Evolutionary conservation across 2,797 vertebrate species (phyloP).

Genomic region (Yasuhikotakia modesta): DNA sequence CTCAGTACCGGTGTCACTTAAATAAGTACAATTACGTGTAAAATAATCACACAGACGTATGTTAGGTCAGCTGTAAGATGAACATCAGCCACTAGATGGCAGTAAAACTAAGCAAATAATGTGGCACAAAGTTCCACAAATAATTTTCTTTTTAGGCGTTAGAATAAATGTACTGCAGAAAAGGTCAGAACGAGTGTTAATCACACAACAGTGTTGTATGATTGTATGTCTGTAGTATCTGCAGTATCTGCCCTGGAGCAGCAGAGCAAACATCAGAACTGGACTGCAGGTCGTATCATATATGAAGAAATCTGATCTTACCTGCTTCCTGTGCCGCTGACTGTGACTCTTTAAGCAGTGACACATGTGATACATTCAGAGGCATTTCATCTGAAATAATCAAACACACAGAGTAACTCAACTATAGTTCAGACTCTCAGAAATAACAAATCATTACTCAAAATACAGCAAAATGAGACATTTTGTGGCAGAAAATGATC

Average conservation of each 20-base stretch:
- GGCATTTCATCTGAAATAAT: conserved; percentile 5
- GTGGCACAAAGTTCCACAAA: too few species aligned
- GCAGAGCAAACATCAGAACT: too few species aligned
- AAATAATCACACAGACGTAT: background rate
- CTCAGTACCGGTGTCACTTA: background rate
- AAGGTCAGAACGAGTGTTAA: too few species aligned
- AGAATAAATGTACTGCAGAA: too few species aligned
- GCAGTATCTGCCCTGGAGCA: too few species aligned
- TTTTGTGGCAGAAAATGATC: background rate
- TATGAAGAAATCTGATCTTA: conserved; percentile 4
- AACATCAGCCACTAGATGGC: conserved; percentile 1
- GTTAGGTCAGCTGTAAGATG: background rate
- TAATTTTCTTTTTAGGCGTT: too few species aligned
- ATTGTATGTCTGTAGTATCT: too few species aligned
- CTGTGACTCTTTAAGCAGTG: background rate
- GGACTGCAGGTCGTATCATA: too few species aligned
- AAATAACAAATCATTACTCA: too few species aligned
- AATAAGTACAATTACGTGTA: too few species aligned
- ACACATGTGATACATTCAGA: conserved; percentile 5
- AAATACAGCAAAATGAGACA: background rate
- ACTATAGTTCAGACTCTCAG: background rate
- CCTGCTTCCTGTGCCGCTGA: conserved; percentile 24
- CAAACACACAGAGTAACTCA: background rate
- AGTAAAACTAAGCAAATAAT: conserved; percentile 9
- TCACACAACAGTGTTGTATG: too few species aligned